Base-by-base conservation (phyloP, 2,113 vertebrate species). In the Hyaena hyaena region DNA sequence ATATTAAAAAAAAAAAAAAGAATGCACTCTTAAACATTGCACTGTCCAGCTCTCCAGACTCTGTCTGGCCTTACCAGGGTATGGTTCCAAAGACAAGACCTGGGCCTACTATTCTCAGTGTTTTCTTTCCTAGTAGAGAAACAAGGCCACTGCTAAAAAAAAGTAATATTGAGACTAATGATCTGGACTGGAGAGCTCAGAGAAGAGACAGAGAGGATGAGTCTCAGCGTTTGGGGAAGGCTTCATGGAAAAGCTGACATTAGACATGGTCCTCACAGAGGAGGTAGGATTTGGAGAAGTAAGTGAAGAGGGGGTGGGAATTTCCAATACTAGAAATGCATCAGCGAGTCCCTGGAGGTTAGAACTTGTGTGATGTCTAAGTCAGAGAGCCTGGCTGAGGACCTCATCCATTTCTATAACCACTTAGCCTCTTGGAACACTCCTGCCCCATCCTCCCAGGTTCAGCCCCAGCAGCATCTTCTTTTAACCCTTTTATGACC, bases 391-490 rank as follows among this genome's bases (percentile, higher is more conserved):
- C 21, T 19, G 33, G 26, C 53, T 71, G 43, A 58, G 65, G 31
- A 35, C 1, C 5, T 12, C 12, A 1, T 21, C 19, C 1, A 53
- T 69, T 53, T 14, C 26, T 31, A 55, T 21, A 80, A 35, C 7
- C 61, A 28, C 14, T 33, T 23, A 0, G 43, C 35, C 50, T 55
- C 58, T 81, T 88, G 33, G 53, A 23, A 80, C 55, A 53, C 8
- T 23, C 45, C 19, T 6, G 19, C 5, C 17, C 1, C 0, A 7
- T 26, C 26, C 2, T 77, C 17, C 2, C 21, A 7, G 19, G 45
- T n/a, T 39, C 45, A 58, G 24, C 14, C 63, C 39, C 19, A 45
- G 31, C 1, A 3, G 39, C 43, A 26, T n/a, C 7, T 88, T 35
- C 43, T 68, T 31, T 53, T 39, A 8, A 50, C 8, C 48, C 3